Conservation (phyloP, 2,888 invertebrate species). For the Fragum fragum region DNA sequence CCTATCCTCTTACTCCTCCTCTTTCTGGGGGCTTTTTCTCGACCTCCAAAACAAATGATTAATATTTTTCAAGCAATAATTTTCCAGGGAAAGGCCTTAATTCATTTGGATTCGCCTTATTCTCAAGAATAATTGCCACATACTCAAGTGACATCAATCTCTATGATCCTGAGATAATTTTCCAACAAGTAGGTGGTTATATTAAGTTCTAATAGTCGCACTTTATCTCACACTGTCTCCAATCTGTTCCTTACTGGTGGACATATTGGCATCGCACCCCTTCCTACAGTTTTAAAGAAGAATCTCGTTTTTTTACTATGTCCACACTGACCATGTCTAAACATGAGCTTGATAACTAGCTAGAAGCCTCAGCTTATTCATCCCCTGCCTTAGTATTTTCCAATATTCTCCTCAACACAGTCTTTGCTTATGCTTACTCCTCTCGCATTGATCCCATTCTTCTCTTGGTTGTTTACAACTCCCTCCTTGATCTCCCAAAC, state of each 20-base stretch:
- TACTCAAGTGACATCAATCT: conserved; percentile 29
- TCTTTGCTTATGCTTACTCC: too few species aligned
- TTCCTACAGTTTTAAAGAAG: background rate
- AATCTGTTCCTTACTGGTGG: conserved; percentile 32
- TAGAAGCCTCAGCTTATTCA: too few species aligned
- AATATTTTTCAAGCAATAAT: conserved; percentile 27
- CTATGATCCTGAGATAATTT: conserved; percentile 14
- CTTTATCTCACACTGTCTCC: background rate
- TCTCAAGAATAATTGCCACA: conserved; percentile 34
- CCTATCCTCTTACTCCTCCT: conserved; percentile 15
- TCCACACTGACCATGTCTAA: too few species aligned
- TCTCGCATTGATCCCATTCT: too few species aligned
- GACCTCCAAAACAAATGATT: conserved; percentile 23
- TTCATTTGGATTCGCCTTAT: background rate
- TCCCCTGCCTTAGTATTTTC: too few species aligned
- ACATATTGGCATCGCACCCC: conserved; percentile 31
- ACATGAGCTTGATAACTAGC: too few species aligned
- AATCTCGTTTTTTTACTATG: too few species aligned
- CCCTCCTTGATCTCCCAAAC: too few species aligned
- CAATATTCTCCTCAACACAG: too few species aligned
- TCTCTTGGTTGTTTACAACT: too few species aligned
- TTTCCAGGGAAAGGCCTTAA: conserved; percentile 3
- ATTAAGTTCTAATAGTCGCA: background rate
- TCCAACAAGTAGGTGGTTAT: conserved; percentile 25
- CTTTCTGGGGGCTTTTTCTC: conserved; percentile 14